Evolutionary conservation across 2,113 vertebrate genomes (phyloP).

Genomic region (Misgurnus anguillicaudatus): DNA sequence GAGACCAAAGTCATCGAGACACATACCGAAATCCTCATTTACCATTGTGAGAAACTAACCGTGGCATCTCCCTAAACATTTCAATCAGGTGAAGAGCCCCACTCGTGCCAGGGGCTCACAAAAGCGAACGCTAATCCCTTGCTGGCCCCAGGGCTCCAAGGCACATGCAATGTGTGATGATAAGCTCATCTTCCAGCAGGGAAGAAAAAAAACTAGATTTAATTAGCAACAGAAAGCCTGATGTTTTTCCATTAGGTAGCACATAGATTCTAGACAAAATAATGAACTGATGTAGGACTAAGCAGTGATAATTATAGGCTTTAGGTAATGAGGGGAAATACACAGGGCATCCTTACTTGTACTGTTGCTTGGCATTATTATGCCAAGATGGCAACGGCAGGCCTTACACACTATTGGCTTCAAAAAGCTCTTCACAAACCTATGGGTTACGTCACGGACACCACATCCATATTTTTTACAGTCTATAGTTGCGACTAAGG

Average conservation of each 20-base stretch:
- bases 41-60: slow-evolving; percentile 13
- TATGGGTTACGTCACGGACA: too few species aligned
- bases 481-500: too few species aligned
- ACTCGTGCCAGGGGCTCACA: background rate
- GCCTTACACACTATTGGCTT: too few species aligned
- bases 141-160: background rate
- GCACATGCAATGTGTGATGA: slow-evolving; percentile 5
- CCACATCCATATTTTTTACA: too few species aligned
- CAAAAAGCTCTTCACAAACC: too few species aligned
- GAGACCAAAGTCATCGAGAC: slow-evolving; percentile 41
- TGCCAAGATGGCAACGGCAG: too few species aligned
- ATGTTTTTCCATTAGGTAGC: background rate
- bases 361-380: background rate
- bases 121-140: slow-evolving; percentile 3
- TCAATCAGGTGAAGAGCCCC: slow-evolving; percentile 13
- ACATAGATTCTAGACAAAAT: background rate
- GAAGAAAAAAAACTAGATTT: background rate
- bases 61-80: slow-evolving; percentile 33
- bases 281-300: background rate
- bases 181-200: background rate
- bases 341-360: background rate
- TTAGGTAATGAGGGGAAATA: background rate
- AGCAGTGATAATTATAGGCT: background rate
- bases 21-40: slow-evolving; percentile 38
- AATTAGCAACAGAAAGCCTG: background rate